These are phyloP conservation scores for Crypturellus tataupa DNA, from an alignment of 2,797 vertebrate genomes.

Conservation along the genomic window DNA sequence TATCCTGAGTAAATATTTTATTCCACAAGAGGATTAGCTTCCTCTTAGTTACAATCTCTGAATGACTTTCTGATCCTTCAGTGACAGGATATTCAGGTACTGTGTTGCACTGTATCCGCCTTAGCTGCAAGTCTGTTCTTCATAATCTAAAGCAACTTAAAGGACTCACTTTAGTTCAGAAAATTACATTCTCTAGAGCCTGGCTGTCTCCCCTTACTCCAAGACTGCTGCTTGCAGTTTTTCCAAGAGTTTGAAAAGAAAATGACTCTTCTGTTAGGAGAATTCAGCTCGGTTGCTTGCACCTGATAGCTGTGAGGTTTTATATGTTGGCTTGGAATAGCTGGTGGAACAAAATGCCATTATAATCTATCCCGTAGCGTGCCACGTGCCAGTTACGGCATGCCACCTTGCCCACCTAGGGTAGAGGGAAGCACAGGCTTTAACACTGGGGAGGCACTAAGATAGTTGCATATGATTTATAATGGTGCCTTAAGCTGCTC, in stretches of 20 bases:
- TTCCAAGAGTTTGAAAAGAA: not conserved
- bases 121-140: not conserved
- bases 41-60: not conserved
- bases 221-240: not conserved
- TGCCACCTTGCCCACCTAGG: not conserved
- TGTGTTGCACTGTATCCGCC: not conserved
- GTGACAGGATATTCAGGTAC: not conserved
- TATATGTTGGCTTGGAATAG: not conserved
- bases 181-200: not conserved
- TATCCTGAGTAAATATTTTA: not conserved
- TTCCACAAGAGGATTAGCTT: not conserved
- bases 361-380: not conserved
- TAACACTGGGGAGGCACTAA: not conserved
- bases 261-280: not conserved
- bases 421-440: not conserved
- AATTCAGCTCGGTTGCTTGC: not conserved
- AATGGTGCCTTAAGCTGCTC: not conserved
- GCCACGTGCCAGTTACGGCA: accelerated
- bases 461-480: not conserved
- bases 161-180: not conserved
- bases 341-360: not conserved
- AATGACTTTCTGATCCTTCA: not conserved
- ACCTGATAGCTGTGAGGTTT: not conserved
- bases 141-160: not conserved
- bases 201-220: not conserved